These are phyloP conservation scores for Platyrinchus mystaceus DNA, from an alignment of 2,797 vertebrate genomes.

Conservation along the genomic window DNA sequence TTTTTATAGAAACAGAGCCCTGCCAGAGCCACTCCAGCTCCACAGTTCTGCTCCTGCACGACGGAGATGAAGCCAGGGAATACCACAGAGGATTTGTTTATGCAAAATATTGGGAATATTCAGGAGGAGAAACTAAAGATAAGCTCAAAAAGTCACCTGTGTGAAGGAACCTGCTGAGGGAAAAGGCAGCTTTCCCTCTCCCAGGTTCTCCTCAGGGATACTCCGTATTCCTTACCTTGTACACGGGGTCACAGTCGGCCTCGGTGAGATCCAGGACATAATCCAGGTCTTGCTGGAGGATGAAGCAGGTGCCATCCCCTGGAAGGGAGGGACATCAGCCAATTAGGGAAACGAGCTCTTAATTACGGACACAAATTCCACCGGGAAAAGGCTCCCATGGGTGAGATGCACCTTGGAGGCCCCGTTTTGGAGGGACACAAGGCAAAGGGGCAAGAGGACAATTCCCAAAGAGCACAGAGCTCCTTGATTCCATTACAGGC, in stretches of 20 bases:
- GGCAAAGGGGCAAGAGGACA: not conserved
- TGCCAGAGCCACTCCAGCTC: not conserved
- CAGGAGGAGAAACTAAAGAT: not conserved
- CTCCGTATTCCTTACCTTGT: conserved; percentile 35
- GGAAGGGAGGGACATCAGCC: not conserved
- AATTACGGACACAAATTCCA: not conserved
- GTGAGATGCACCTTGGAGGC: accelerated
- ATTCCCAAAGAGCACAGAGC: not conserved
- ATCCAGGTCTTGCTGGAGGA: conserved; percentile 78
- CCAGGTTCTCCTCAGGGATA: not conserved
- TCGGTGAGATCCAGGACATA: conserved; percentile 74
- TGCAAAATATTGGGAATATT: not conserved
- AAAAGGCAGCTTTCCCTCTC: not conserved
- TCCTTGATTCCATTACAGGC: accelerated
- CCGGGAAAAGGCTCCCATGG: accelerated
- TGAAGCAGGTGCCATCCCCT: conserved; percentile 80
- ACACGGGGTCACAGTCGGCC: conserved; percentile 77
- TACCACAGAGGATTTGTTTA: not conserved
- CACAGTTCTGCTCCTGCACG: not conserved
- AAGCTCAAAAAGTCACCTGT: not conserved
- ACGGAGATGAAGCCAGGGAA: accelerated
- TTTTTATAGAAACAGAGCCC: not conserved
- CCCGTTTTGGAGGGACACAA: accelerated
- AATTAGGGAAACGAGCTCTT: not conserved
- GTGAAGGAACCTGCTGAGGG: not conserved